Evolutionary conservation across 2,888 invertebrate genomes (phyloP), one percentile per base, ranked within the genome.

Genomic region (Apotomis capreana): DNA sequence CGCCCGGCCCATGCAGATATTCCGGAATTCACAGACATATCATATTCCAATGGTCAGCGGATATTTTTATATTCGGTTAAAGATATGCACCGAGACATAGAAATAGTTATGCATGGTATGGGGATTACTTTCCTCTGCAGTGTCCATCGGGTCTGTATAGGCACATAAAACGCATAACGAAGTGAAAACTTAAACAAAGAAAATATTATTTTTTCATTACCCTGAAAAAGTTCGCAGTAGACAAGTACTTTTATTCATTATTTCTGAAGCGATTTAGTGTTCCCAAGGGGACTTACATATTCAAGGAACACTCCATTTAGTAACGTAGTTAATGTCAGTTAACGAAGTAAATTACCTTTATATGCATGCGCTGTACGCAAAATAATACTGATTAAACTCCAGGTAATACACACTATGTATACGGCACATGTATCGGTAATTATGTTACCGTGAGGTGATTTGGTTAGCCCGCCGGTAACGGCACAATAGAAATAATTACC

Each of bases 281-380:
- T 75, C 73, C 72, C 71, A 6, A 70, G 70, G 64, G 62, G 64
- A 74, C 75, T 75, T 58, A 75, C 46, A 76, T 76, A 79, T 79
- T 78, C 76, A 76, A 78, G 79, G 78, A 78, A 75, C 77, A 76
- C 74, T 78, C 75, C 75, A 78, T 80, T 81, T 10, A 49, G 49
- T 49, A 79, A 79, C 74, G 73, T 74, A 72, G 76, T 80, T 79
- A 78, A 76, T 79, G 78, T 72, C 73, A 69, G 79, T 76, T 82
- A 82, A 80, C 78, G 75, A 78, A 83, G 81, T 74, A 82, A 85
- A 85, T 87, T 83, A 84, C 75, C 77, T 80, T 81, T 80, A 78
- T 80, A 86, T 84, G 84, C 84, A 79, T 76, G 81, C 79, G 78
- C 77, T 81, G 80, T 82, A 78, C 80, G 79, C 79, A 81, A 83